Percentiles rank a stretch among this genome's conserved stretches.
Conservation (phyloP, 1,140 invertebrate species). For the Melanaphis sacchari region DNA sequence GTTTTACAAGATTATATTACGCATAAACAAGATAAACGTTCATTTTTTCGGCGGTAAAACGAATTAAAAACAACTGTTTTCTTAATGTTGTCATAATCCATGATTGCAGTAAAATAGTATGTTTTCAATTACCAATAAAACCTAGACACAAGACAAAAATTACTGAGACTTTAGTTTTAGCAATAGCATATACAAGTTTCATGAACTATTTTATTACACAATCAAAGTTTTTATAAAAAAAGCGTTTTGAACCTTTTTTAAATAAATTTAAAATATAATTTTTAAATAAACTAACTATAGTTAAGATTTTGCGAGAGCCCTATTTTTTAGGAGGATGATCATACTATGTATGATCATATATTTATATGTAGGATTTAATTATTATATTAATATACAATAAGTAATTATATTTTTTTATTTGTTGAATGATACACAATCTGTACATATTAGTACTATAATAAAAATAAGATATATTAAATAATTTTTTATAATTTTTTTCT, state of each 20-base stretch:
- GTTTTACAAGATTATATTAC: not conserved
- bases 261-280: not conserved
- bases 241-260: not conserved
- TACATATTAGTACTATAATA: too few species aligned
- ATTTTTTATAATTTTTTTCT: not conserved
- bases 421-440: not conserved
- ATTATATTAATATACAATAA: not conserved
- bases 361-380: not conserved
- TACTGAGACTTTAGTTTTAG: not conserved
- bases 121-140: not conserved
- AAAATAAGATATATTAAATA: not conserved
- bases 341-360: too few species aligned
- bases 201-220: not conserved
- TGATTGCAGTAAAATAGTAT: not conserved
- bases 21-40: not conserved
- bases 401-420: not conserved
- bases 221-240: not conserved
- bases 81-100: not conserved
- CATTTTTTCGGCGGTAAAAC: not conserved
- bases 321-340: not conserved
- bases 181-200: too few species aligned
- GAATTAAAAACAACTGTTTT: conserved; percentile 25
- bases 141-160: not conserved
- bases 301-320: not conserved
- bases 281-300: not conserved